Evolutionary conservation across 2,113 vertebrate species (phyloP).

Genomic region (Prunella fulvescens): DNA sequence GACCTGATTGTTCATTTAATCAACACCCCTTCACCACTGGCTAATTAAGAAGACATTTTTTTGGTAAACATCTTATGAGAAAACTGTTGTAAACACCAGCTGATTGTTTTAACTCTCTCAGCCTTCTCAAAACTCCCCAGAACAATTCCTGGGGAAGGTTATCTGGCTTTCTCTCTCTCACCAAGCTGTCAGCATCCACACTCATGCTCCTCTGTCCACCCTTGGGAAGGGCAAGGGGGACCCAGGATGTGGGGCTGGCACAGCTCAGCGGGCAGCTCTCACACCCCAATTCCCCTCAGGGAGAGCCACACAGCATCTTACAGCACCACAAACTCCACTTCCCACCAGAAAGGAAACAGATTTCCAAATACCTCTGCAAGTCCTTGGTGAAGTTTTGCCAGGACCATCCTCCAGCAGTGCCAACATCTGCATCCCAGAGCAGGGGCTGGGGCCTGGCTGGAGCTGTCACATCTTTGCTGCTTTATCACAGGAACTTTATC

Average conservation of each 20-base stretch:
- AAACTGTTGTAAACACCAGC: neutral
- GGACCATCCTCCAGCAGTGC: neutral
- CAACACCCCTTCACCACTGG: neutral
- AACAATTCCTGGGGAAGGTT: neutral
- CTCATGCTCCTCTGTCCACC: neutral
- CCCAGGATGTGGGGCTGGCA: neutral
- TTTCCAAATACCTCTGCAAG: neutral
- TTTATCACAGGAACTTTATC: slow-evolving; percentile 54
- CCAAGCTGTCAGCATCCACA: neutral
- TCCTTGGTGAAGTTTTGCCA: fast-evolving
- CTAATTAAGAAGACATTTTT: neutral
- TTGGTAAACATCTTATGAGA: neutral
- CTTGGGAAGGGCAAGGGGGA: neutral
- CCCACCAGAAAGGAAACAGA: neutral
- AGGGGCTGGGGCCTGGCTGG: neutral
- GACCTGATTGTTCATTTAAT: neutral
- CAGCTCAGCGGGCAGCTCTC: neutral
- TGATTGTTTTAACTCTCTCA: neutral
- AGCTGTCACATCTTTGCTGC: slow-evolving; percentile 21
- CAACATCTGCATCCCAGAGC: slow-evolving; percentile 52
- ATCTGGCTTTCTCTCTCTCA: neutral
- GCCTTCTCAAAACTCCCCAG: neutral
- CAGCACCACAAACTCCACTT: neutral
- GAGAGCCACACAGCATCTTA: neutral
- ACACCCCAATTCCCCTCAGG: neutral